phyloP scores from a whole-genome alignment of 1,140 invertebrate species.

The Listronotus oregonensis region DNA sequence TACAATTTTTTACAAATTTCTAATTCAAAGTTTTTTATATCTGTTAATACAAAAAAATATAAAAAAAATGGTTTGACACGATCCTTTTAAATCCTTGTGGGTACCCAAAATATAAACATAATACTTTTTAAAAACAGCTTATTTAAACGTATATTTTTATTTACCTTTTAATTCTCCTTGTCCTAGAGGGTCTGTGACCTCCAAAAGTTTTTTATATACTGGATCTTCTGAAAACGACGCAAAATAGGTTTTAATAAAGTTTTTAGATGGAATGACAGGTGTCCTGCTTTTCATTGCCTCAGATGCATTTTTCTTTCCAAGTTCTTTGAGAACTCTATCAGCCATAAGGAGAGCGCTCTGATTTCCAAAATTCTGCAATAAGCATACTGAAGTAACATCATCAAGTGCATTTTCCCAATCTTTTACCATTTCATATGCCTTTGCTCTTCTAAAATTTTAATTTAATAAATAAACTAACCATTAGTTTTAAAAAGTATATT shows the following conservation, averaged over 20 bases:
- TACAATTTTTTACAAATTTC: too few species aligned
- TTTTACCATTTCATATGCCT: conserved; percentile 78
- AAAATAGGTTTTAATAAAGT: conserved; percentile 85
- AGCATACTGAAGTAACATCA: conserved; percentile 90
- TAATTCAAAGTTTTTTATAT: too few species aligned
- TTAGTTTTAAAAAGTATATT: too few species aligned
- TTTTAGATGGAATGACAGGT: conserved; percentile 78
- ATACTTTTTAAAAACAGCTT: too few species aligned
- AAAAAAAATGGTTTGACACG: too few species aligned
- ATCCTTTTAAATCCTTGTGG: too few species aligned
- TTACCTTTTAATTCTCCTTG: conserved; percentile 47
- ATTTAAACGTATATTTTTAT: too few species aligned
- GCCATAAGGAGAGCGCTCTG: conserved; percentile 77
- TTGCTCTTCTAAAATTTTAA: conserved; percentile 68
- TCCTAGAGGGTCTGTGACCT: conserved; percentile 45
- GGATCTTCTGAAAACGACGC: conserved; percentile 85
- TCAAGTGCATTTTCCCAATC: conserved; percentile 82
- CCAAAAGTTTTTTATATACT: conserved; percentile 57
- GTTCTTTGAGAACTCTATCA: conserved; percentile 84
- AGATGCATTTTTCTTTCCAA: conserved; percentile 71
- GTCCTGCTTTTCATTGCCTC: conserved; percentile 70
- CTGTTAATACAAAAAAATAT: too few species aligned
- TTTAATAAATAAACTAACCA: not conserved
- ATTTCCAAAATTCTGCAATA: conserved; percentile 87
- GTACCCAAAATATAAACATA: too few species aligned